A percentile compares a stretch with the other conserved stretches of the same genome.
phyloP scores from a whole-genome alignment of 2,113 vertebrate species.

The Megaceryle torquata region DNA sequence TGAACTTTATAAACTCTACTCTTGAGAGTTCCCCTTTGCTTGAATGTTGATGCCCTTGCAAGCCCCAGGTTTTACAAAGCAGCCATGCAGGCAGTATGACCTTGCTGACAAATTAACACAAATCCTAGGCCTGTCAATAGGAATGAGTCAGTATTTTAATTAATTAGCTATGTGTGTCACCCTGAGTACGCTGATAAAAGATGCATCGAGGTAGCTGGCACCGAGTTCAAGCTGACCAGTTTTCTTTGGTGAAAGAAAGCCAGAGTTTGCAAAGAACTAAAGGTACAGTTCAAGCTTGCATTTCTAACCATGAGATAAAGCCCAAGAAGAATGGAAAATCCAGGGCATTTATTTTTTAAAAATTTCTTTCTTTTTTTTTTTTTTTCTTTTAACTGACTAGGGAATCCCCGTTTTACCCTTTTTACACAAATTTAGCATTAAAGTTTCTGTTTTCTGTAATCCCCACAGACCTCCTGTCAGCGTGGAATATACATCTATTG shows the following conservation, averaged over 20 bases:
- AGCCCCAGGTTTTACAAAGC: neutral
- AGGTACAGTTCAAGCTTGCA: neutral
- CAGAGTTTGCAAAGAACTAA: slow-evolving; percentile 5
- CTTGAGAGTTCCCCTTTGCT: neutral
- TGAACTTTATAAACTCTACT: neutral
- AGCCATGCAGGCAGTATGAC: neutral
- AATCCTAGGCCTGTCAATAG: neutral
- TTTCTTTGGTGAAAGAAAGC: neutral
- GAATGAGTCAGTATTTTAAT: neutral
- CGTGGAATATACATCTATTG: slow-evolving; percentile 56
- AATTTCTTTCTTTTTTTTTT: neutral
- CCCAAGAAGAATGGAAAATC: slow-evolving; percentile 6
- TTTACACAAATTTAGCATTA: slow-evolving; percentile 65
- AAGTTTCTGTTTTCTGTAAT: slow-evolving; percentile 48
- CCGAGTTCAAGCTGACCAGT: neutral
- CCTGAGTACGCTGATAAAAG: neutral
- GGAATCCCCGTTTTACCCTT: slow-evolving; percentile 36
- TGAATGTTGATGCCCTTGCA: neutral
- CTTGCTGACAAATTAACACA: neutral
- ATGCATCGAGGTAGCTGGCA: neutral
- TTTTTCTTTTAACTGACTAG: neutral
- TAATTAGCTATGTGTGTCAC: neutral
- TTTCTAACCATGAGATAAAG: neutral
- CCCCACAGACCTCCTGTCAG: slow-evolving; percentile 53
- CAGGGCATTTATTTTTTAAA: neutral